These are phyloP conservation scores for Megalurothrips usitatus DNA, from an alignment of 2,888 invertebrate species.

Conservation along the genomic window DNA sequence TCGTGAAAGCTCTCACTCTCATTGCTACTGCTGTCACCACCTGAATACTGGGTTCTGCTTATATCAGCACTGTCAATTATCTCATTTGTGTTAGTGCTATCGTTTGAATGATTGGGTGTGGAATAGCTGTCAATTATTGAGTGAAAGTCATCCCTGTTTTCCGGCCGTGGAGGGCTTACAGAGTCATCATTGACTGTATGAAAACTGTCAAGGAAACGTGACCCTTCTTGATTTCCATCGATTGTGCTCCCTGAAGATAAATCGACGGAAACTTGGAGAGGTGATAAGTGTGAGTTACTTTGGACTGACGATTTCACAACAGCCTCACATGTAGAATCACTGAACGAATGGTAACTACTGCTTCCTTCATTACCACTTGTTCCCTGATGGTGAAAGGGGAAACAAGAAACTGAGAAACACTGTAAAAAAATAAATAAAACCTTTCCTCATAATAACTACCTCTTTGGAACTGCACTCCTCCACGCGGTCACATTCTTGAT, in stretches of 20 bases:
- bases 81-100: background rate
- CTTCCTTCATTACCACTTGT: constrained; percentile 36
- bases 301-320: background rate
- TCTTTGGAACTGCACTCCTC: constrained; percentile 4
- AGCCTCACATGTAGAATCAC: background rate
- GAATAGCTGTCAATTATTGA: constrained; percentile 27
- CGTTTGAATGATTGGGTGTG: background rate
- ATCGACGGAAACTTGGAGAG: background rate
- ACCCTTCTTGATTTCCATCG: background rate
- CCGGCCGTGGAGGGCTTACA: background rate
- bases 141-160: background rate
- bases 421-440: background rate
- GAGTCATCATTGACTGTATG: background rate
- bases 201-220: background rate
- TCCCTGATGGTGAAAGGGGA: constrained; percentile 31
- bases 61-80: background rate
- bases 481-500: background rate
- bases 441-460: background rate
- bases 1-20: constrained; percentile 35
- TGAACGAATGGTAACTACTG: constrained; percentile 36
- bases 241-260: background rate
- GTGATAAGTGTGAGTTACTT: background rate
- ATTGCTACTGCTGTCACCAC: background rate
- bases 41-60: background rate
- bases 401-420: background rate